A percentile compares a stretch with the other conserved stretches of the same genome.
phyloP scores from a whole-genome alignment of 2,888 invertebrate genomes.

The Caenorhabditis zanzibari region DNA sequence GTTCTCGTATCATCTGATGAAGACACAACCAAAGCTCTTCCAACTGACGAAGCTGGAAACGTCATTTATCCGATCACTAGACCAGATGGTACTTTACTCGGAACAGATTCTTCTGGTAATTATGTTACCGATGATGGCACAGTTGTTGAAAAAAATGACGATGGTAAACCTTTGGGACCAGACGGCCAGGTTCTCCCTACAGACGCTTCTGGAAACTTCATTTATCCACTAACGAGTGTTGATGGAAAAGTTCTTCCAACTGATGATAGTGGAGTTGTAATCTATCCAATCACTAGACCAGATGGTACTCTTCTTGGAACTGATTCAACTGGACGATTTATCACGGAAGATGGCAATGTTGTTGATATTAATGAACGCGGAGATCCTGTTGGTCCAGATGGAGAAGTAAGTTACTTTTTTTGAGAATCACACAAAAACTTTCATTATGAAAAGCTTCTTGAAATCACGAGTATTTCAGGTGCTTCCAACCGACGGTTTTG shows the following conservation, averaged over 20 bases:
- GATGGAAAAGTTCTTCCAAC: slow-evolving; percentile 52
- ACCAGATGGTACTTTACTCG: slow-evolving; percentile 24
- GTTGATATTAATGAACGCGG: slow-evolving; percentile 68
- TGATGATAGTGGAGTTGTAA: slow-evolving; percentile 52
- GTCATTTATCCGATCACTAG: slow-evolving; percentile 14
- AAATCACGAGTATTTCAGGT: too few species aligned
- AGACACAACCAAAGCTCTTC: neutral
- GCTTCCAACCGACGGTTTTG: slow-evolving; percentile 68
- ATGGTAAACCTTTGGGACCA: slow-evolving; percentile 56
- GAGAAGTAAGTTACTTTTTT: too few species aligned
- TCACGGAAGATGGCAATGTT: slow-evolving; percentile 55
- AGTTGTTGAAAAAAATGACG: neutral
- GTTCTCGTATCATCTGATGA: slow-evolving; percentile 6
- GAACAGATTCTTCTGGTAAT: slow-evolving; percentile 32
- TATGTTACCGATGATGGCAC: slow-evolving; percentile 7
- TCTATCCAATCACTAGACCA: slow-evolving; percentile 57
- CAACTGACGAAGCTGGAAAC: slow-evolving; percentile 12
- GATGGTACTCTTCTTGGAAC: slow-evolving; percentile 65
- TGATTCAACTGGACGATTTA: slow-evolving; percentile 50
- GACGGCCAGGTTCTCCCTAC: slow-evolving; percentile 66
- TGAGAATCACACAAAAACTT: too few species aligned
- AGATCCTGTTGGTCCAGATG: slow-evolving; percentile 69
- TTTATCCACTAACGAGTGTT: slow-evolving; percentile 44
- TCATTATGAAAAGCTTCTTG: too few species aligned
- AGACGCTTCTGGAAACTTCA: slow-evolving; percentile 52